Evolutionary conservation across 1,140 invertebrate genomes (phyloP).

Genomic region (Dendroctonus valens): DNA sequence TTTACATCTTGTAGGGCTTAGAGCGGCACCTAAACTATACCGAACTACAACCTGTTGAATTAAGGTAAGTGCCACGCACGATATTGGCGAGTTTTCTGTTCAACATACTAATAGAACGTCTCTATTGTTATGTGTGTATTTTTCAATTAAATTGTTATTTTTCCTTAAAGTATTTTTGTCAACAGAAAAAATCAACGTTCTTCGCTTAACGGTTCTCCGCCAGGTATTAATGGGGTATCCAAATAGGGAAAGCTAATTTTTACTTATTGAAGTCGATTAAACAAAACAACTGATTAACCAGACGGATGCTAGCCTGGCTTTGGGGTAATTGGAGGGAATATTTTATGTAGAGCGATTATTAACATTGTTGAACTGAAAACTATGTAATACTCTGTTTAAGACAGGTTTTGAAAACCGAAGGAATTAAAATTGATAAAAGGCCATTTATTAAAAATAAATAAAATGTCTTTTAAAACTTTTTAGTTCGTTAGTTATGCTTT

Average conservation of each 20-base stretch:
- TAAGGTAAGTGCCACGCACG: constrained; percentile 15
- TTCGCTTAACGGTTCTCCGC: constrained; percentile 18
- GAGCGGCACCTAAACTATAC: constrained; percentile 28
- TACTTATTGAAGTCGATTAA: constrained; percentile 10
- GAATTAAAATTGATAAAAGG: not conserved
- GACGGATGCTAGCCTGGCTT: not conserved
- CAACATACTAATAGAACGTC: no score
- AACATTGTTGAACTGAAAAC: not conserved
- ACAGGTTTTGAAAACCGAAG: not conserved
- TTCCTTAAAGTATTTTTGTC: constrained; percentile 9
- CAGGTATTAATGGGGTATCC: constrained; percentile 17
- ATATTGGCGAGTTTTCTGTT: not conserved
- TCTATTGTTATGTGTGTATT: not conserved
- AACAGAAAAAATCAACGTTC: constrained; percentile 19
- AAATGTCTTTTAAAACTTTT: no score
- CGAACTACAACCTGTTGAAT: constrained; percentile 18
- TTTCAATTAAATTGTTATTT: constrained; percentile 1
- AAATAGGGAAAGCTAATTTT: constrained; percentile 21
- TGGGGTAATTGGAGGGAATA: not conserved
- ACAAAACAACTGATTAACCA: constrained; percentile 9
- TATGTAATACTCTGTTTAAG: not conserved
- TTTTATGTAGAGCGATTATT: not conserved
- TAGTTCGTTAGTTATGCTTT: no score
- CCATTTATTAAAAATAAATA: no score
- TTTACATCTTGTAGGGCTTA: constrained; percentile 18